Evolutionary conservation across 1,140 invertebrate genomes (phyloP).

Genomic region (Halotydeus destructor): DNA sequence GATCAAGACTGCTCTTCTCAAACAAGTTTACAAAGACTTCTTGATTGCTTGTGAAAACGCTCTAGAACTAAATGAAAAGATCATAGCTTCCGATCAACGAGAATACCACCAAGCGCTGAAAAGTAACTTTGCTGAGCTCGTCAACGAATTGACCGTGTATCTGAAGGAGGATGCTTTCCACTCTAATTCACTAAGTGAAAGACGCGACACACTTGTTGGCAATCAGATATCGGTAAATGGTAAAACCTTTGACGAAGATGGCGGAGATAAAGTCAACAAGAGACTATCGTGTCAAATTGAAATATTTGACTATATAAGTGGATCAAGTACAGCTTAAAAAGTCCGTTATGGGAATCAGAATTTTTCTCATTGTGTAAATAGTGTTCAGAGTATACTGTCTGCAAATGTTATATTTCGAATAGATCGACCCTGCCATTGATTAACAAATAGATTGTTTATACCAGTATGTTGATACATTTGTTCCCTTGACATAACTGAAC

Average conservation of each 20-base stretch:
- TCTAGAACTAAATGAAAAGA: slow-evolving; percentile 58
- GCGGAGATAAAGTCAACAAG: no score
- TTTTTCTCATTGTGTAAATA: no score
- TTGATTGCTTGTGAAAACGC: slow-evolving; percentile 63
- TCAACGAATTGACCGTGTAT: slow-evolving; percentile 35
- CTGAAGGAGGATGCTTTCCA: neutral
- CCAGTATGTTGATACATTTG: no score
- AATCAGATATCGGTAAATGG: no score
- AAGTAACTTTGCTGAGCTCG: slow-evolving; percentile 63
- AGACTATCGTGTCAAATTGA: neutral
- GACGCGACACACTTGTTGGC: neutral
- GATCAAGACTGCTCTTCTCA: slow-evolving; percentile 37
- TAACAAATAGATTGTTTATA: no score
- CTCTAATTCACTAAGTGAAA: neutral
- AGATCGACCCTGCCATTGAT: no score
- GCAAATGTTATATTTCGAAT: no score
- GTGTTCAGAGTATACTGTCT: no score
- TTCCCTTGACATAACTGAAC: no score
- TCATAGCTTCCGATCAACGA: slow-evolving; percentile 60
- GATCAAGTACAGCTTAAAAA: slow-evolving; percentile 9
- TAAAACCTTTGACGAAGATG: no score
- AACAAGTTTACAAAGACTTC: slow-evolving; percentile 29
- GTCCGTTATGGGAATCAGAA: no score
- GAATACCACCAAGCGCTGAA: slow-evolving; percentile 69
- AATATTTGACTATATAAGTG: slow-evolving; percentile 8